phyloP scores from a whole-genome alignment of 2,888 invertebrate genomes.

The Abrostola triplasia region DNA sequence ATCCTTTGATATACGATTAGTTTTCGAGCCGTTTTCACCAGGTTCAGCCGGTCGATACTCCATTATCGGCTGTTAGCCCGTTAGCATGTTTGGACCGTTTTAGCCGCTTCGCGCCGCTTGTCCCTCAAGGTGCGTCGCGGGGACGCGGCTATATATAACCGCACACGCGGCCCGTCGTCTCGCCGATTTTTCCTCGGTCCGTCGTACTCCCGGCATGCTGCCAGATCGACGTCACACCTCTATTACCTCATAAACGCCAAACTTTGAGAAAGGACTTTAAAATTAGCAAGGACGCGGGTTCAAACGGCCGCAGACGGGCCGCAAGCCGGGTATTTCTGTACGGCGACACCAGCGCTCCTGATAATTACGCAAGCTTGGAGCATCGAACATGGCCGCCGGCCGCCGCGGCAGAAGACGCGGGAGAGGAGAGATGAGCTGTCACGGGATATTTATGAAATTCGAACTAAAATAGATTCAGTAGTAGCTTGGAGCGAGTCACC shows the following conservation, averaged over 20 bases:
- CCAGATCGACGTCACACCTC: conserved; percentile 83
- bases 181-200: conserved; percentile 76
- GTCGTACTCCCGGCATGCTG: conserved; percentile 86
- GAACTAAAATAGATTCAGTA: conserved; percentile 86
- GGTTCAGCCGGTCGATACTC: conserved; percentile 55
- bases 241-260: conserved; percentile 85
- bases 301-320: conserved; percentile 64
- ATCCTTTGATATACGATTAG: conserved; percentile 84
- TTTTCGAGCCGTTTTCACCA: conserved; percentile 71
- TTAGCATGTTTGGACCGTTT: conserved; percentile 35
- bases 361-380: conserved; percentile 79
- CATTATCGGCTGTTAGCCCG: conserved; percentile 49
- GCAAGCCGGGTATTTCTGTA: conserved; percentile 57
- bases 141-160: conserved; percentile 58
- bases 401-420: conserved; percentile 79
- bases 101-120: conserved; percentile 60
- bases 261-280: conserved; percentile 86
- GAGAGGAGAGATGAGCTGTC: conserved; percentile 86
- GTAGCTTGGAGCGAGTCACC: conserved; percentile 86
- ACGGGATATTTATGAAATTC: conserved; percentile 88
- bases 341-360: conserved; percentile 71
- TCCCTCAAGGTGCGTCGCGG: conserved; percentile 81
- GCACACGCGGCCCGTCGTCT: conserved; percentile 69
- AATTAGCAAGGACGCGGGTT: conserved; percentile 86
- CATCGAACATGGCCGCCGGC: conserved; percentile 79